Percentiles rank a stretch among this genome's conserved stretches.
phyloP scores from a whole-genome alignment of 2,113 vertebrate species.

The Vulpes ferrilata region DNA sequence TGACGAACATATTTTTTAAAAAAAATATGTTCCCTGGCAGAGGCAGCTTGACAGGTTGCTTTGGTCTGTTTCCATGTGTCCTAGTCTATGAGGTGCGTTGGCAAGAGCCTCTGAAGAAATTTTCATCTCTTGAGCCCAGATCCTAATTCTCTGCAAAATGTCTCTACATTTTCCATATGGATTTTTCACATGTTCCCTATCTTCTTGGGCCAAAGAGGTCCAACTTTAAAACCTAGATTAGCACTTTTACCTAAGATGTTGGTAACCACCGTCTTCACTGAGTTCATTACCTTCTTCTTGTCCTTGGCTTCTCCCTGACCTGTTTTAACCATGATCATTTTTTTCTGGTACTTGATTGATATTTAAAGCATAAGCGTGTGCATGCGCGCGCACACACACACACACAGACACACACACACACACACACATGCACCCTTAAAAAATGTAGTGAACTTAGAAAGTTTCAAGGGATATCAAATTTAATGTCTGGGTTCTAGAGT shows the following conservation, averaged over 20 bases:
- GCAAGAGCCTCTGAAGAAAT: slow-evolving; percentile 81
- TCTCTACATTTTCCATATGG: slow-evolving; percentile 81
- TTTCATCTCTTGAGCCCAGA: slow-evolving; percentile 78
- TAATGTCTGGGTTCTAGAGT: neutral
- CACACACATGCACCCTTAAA: neutral
- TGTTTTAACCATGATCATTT: neutral
- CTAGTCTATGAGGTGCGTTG: slow-evolving; percentile 82
- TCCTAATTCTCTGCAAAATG: slow-evolving; percentile 84
- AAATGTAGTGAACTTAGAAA: neutral
- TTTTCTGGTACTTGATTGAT: neutral
- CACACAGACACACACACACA: neutral
- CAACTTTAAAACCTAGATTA: slow-evolving; percentile 66
- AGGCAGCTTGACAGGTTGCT: slow-evolving; percentile 78
- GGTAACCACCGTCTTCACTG: slow-evolving; percentile 44
- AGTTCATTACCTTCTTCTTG: slow-evolving; percentile 50
- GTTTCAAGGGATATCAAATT: neutral
- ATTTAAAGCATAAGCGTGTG: neutral
- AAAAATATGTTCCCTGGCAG: slow-evolving; percentile 71
- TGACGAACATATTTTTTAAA: slow-evolving; percentile 74
- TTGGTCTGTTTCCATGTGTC: slow-evolving; percentile 85
- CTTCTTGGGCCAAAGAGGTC: slow-evolving; percentile 73
- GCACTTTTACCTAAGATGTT: slow-evolving; percentile 76
- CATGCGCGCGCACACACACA: neutral
- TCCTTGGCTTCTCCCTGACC: neutral
- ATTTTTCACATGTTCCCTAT: slow-evolving; percentile 83